These are phyloP conservation scores for Rhinichthys osculus DNA, from an alignment of 2,797 vertebrate genomes.

Conservation along the genomic window DNA sequence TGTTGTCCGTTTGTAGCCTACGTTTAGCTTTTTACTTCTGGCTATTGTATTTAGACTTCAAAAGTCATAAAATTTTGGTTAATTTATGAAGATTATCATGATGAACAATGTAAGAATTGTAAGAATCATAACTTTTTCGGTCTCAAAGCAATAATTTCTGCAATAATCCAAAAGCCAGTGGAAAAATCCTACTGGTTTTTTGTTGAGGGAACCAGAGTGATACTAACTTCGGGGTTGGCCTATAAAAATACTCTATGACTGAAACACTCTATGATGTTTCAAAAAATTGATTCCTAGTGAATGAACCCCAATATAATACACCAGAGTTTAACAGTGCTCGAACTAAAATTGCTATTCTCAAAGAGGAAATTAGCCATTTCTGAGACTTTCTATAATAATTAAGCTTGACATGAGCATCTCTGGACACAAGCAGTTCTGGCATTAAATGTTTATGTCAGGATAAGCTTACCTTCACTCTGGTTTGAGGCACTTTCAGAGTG, in stretches of 20 bases:
- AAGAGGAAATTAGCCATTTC: background rate
- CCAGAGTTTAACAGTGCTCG: background rate
- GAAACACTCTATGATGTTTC: background rate
- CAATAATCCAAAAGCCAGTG: background rate
- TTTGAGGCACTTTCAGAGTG: slow-evolving; percentile 78
- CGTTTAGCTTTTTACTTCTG: background rate
- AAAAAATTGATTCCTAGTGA: background rate
- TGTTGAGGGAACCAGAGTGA: background rate
- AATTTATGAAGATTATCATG: background rate
- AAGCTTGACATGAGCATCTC: background rate
- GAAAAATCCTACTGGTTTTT: background rate
- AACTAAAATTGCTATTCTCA: background rate
- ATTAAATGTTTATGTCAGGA: background rate
- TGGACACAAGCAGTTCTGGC: background rate
- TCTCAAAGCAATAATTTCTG: background rate
- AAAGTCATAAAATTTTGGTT: background rate
- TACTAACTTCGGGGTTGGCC: background rate
- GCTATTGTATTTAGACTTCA: background rate
- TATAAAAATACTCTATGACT: background rate
- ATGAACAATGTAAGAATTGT: background rate
- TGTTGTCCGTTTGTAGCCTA: background rate
- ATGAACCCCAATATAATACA: background rate
- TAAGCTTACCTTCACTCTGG: slow-evolving; percentile 77
- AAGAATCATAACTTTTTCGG: background rate
- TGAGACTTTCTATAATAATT: background rate